A percentile compares a stretch with the other conserved stretches of the same genome.
Evolutionary conservation across 2,113 vertebrate genomes (phyloP).

Genomic region (Ibidorhyncha struthersii): DNA sequence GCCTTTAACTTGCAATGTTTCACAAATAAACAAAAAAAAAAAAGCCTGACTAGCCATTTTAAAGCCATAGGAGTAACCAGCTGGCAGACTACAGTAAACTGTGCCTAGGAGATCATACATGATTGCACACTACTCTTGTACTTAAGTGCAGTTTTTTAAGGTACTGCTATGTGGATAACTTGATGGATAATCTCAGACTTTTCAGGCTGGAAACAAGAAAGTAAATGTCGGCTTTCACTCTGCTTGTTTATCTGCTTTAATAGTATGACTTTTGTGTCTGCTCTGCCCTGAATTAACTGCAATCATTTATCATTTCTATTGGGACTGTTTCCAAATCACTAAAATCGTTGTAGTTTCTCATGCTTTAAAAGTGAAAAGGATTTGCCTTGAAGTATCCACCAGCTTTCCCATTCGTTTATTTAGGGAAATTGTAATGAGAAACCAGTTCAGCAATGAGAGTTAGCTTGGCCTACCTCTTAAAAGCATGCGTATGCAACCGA

Average conservation of each 20-base stretch:
- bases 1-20: background rate
- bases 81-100: background rate
- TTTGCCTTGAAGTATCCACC: background rate
- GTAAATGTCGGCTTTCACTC: background rate
- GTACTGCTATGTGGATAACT: background rate
- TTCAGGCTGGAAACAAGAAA: background rate
- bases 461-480: background rate
- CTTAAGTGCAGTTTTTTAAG: background rate
- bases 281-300: background rate
- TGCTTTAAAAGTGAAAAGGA: background rate
- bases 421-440: constrained; percentile 28
- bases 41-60: background rate
- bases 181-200: background rate
- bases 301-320: background rate
- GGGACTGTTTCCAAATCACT: background rate
- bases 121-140: fast-evolving
- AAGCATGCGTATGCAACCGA: background rate
- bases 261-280: background rate
- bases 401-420: background rate
- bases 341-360: background rate
- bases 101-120: background rate
- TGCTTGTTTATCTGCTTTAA: background rate
- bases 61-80: background rate
- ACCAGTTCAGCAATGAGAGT: constrained; percentile 29
- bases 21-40: background rate